Conservation (phyloP, 2,113 vertebrate species). For the Scomber japonicus region DNA sequence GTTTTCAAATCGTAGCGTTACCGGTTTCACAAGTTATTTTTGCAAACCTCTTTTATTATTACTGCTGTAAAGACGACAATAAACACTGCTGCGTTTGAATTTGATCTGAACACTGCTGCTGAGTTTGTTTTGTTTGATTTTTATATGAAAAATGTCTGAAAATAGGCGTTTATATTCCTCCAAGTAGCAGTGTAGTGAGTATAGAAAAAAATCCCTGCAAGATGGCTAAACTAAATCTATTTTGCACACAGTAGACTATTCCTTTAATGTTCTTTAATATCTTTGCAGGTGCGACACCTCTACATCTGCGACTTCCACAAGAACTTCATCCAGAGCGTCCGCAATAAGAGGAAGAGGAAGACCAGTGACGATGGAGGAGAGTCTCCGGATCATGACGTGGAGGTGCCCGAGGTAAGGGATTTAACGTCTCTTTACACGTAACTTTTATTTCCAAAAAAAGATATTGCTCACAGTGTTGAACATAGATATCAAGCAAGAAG, state of each 20-base stretch:
- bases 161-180: too few species aligned
- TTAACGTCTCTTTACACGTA: too few species aligned
- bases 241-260: background rate
- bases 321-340: constrained; percentile 98
- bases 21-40: background rate
- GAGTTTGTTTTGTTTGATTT: too few species aligned
- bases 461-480: background rate
- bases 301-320: constrained; percentile 99
- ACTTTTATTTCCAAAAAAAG: too few species aligned
- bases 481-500: background rate
- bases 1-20: background rate
- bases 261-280: background rate
- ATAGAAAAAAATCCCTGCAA: too few species aligned
- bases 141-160: too few species aligned
- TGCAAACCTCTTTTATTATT: too few species aligned
- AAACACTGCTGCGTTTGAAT: background rate
- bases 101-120: too few species aligned
- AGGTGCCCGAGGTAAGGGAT: constrained; percentile 92
- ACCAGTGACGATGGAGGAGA: constrained; percentile 98
- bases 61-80: too few species aligned
- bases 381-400: constrained; percentile 95
- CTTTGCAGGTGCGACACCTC: constrained; percentile 91
- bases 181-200: too few species aligned
- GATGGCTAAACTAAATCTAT: too few species aligned
- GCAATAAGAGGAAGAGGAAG: constrained; percentile 99